Conservation (phyloP, 2,888 invertebrate genomes). For the Caenorhabditis virilis region DNA sequence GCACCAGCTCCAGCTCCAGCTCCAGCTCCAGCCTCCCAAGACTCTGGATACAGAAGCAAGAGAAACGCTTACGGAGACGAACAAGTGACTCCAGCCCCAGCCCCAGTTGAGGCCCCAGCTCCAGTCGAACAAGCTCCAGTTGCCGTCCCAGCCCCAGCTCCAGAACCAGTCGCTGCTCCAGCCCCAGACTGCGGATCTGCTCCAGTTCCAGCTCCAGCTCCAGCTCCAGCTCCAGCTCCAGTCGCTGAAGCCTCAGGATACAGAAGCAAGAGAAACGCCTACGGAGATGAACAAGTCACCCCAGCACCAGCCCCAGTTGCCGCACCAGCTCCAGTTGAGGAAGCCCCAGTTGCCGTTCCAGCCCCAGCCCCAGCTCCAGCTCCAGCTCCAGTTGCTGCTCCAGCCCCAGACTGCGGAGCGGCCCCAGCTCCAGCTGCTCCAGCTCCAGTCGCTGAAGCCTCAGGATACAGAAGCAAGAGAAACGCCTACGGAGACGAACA, state of each 20-base stretch:
- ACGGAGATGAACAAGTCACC: slow-evolving; percentile 53
- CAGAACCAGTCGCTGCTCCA: slow-evolving; percentile 15
- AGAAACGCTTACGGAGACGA: slow-evolving; percentile 44
- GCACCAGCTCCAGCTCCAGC: slow-evolving; percentile 27
- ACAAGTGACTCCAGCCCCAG: slow-evolving; percentile 32
- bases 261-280: slow-evolving; percentile 43
- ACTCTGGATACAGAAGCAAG: slow-evolving; percentile 15
- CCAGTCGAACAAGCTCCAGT: slow-evolving; percentile 20
- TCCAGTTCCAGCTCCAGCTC: slow-evolving; percentile 25
- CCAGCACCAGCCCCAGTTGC: slow-evolving; percentile 23
- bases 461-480: slow-evolving; percentile 40
- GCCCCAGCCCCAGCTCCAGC: slow-evolving; percentile 5
- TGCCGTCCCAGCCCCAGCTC: slow-evolving; percentile 4
- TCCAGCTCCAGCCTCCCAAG: slow-evolving; percentile 13
- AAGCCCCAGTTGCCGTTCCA: slow-evolving; percentile 17
- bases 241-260: slow-evolving; percentile 28
- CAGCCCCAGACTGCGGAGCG: slow-evolving; percentile 7
- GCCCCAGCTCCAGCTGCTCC: slow-evolving; percentile 10
- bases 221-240: slow-evolving; percentile 24
- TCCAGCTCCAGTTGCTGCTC: slow-evolving; percentile 14
- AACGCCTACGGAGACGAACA: slow-evolving; percentile 52
- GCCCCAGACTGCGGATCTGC: slow-evolving; percentile 7
- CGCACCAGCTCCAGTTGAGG: slow-evolving; percentile 23
- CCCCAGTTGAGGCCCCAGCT: slow-evolving; percentile 14
- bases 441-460: slow-evolving; percentile 12